Percentiles rank a stretch among this genome's conserved stretches.
Conservation (phyloP, 2,888 invertebrate genomes). For the Argyresthia goedartella region DNA sequence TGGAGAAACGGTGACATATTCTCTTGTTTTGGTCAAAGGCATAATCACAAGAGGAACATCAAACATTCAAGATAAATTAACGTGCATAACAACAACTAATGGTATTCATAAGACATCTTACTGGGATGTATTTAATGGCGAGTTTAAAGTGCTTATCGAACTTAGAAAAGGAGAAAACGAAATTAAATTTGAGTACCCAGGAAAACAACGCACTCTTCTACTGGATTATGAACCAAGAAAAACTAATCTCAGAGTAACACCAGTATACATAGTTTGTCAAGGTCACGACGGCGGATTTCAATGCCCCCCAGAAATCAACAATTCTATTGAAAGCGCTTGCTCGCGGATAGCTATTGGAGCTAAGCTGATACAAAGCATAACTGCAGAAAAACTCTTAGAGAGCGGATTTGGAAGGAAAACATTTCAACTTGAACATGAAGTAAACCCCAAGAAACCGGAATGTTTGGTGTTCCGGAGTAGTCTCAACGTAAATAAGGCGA, state of each 20-base stretch:
- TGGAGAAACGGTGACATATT: constrained; percentile 72
- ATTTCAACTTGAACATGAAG: constrained; percentile 81
- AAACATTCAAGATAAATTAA: constrained; percentile 48
- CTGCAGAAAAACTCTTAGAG: constrained; percentile 88
- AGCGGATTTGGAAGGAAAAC: constrained; percentile 83
- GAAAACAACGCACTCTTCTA: constrained; percentile 52
- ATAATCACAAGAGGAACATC: constrained; percentile 59
- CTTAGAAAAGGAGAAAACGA: constrained; percentile 74
- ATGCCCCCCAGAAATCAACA: constrained; percentile 73
- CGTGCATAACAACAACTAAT: constrained; percentile 48
- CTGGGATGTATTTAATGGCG: constrained; percentile 75
- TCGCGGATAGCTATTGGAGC: constrained; percentile 81
- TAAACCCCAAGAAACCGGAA: constrained; percentile 66
- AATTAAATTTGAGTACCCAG: constrained; percentile 70
- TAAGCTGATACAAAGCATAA: constrained; percentile 86
- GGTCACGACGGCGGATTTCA: constrained; percentile 86
- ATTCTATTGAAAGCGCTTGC: constrained; percentile 79
- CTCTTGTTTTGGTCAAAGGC: constrained; percentile 73
- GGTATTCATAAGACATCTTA: constrained; percentile 47
- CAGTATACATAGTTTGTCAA: constrained; percentile 86
- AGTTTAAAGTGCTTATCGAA: constrained; percentile 78
- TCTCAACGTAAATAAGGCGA: constrained; percentile 77
- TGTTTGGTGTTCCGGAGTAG: constrained; percentile 82
- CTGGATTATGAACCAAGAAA: constrained; percentile 71
- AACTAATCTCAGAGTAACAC: constrained; percentile 76